phyloP scores from a whole-genome alignment of 2,797 vertebrate species.

The Coregonus sp. region DNA sequence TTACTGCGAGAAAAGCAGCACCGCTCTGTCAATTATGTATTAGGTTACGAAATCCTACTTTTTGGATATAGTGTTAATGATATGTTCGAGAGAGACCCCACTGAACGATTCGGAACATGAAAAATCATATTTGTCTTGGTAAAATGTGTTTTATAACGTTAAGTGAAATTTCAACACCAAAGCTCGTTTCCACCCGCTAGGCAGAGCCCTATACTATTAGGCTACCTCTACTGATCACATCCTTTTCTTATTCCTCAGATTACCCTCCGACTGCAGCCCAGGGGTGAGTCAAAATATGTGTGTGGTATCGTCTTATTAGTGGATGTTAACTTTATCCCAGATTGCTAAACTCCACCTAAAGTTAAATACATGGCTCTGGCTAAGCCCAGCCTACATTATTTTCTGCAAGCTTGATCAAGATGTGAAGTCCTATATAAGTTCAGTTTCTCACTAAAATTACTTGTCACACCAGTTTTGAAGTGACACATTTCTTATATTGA shows the following conservation, averaged over 20 bases:
- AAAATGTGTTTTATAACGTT: too few relatives aligned
- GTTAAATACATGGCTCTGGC: not conserved
- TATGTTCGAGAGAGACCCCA: too few relatives aligned
- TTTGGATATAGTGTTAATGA: too few relatives aligned
- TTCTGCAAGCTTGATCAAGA: not conserved
- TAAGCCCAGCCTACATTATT: not conserved
- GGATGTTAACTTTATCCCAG: not conserved
- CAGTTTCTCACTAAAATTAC: not conserved
- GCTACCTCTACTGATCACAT: not conserved
- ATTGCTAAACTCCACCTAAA: not conserved
- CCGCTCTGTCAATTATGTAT: too few relatives aligned
- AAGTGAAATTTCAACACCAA: too few relatives aligned
- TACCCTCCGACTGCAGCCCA: constrained; percentile 43
- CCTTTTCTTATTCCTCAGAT: constrained; percentile 30
- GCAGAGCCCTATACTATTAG: not conserved
- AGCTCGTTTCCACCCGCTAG: too few relatives aligned
- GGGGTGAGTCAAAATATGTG: constrained; percentile 31
- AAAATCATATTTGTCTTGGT: too few relatives aligned
- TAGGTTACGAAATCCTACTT: too few relatives aligned
- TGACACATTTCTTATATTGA: too few relatives aligned
- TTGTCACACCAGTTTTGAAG: too few relatives aligned
- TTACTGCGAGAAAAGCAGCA: too few relatives aligned
- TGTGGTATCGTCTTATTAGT: not conserved
- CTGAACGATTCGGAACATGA: too few relatives aligned
- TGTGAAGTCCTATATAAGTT: not conserved